phyloP scores from a whole-genome alignment of 2,797 vertebrate species.

The Coilia nasus region DNA sequence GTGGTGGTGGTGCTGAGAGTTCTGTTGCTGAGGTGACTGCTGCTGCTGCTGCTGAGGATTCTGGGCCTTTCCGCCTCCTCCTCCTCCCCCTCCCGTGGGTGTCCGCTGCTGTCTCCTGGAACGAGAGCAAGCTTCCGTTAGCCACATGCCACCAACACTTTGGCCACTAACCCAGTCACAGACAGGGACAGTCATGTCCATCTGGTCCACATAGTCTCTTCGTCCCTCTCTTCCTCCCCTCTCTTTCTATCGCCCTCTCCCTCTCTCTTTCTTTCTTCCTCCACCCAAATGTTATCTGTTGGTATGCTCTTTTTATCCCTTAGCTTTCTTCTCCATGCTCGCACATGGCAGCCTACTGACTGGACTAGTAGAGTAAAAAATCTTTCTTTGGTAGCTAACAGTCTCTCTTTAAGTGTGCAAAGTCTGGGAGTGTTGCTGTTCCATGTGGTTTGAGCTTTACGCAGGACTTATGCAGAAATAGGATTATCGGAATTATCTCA shows the following conservation, averaged over 20 bases:
- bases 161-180: background rate
- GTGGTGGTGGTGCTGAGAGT: conserved; percentile 72
- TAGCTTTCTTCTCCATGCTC: background rate
- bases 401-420: background rate
- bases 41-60: conserved; percentile 72
- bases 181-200: background rate
- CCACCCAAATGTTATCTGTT: background rate
- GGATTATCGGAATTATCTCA: conserved; percentile 4
- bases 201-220: background rate
- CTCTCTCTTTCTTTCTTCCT: background rate
- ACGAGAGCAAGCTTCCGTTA: conserved; percentile 62
- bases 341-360: background rate
- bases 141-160: conserved; percentile 38
- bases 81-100: conserved; percentile 71
- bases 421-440: background rate
- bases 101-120: conserved; percentile 88
- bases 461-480: conserved; percentile 3
- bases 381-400: background rate
- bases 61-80: conserved; percentile 77
- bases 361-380: background rate
- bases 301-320: background rate
- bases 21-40: conserved; percentile 52
- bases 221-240: background rate
- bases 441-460: background rate
- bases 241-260: background rate